These are phyloP conservation scores for Tetrao urogallus DNA, from an alignment of 2,113 vertebrate genomes.

Conservation along the genomic window DNA sequence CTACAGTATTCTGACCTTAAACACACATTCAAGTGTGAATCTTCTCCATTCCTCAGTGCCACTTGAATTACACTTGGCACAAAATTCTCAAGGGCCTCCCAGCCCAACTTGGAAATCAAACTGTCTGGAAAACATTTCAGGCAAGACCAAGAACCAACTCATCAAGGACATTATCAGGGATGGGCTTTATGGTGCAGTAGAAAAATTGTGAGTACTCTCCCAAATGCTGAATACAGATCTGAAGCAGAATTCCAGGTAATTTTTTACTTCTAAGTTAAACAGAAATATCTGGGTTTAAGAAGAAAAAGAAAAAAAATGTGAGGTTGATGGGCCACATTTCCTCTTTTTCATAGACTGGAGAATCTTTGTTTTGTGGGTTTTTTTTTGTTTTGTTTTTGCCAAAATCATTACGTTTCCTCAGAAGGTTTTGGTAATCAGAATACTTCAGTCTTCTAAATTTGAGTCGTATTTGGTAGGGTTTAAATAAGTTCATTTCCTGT, in stretches of 20 bases:
- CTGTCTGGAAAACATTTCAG: neutral
- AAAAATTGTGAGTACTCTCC: neutral
- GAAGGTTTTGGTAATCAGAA: neutral
- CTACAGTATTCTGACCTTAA: neutral
- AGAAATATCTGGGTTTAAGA: neutral
- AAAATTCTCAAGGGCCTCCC: neutral
- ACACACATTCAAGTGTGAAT: neutral
- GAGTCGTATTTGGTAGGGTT: neutral
- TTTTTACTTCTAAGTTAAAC: neutral
- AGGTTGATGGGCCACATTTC: neutral
- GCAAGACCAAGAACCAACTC: neutral
- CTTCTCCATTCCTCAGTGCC: neutral
- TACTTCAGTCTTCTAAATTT: neutral
- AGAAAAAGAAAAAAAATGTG: neutral
- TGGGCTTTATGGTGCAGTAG: neutral
- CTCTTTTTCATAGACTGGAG: neutral
- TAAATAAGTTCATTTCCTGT: neutral
- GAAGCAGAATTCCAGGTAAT: neutral
- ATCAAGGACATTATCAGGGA: neutral
- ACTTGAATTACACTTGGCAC: neutral
- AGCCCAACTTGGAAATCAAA: neutral
- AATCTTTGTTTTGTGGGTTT: neutral
- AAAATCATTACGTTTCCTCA: neutral
- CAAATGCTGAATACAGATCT: neutral
- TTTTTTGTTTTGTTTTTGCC: neutral